Percentiles rank a stretch among this genome's conserved stretches.
These are phyloP conservation scores for Eilema griseolum DNA, from an alignment of 2,888 invertebrate genomes.

Conservation along the genomic window DNA sequence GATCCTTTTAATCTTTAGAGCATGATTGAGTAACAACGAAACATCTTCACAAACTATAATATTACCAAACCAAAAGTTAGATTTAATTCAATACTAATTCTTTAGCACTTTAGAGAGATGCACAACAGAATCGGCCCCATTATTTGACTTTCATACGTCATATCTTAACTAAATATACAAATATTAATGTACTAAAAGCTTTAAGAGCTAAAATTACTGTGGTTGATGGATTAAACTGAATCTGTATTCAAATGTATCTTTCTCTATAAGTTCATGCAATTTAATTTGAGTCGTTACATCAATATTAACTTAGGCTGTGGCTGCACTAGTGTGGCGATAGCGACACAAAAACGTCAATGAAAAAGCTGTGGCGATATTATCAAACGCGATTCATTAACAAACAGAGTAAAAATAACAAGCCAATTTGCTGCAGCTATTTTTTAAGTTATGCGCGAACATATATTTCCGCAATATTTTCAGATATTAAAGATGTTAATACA, in stretches of 20 bases:
- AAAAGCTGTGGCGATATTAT: too few species aligned
- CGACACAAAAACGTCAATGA: background rate
- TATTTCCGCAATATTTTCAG: too few species aligned
- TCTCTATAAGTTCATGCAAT: constrained; percentile 3
- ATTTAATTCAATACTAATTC: too few species aligned
- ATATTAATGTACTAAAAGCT: background rate
- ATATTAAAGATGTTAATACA: too few species aligned
- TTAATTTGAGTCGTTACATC: constrained; percentile 12
- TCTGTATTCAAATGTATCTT: constrained; percentile 16
- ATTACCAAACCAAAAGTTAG: too few species aligned
- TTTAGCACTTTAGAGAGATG: background rate
- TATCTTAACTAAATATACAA: background rate
- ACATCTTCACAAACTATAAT: too few species aligned
- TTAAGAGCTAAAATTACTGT: constrained; percentile 11
- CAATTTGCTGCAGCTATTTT: too few species aligned
- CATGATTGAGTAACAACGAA: too few species aligned
- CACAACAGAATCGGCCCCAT: background rate
- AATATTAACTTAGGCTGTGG: constrained; percentile 8
- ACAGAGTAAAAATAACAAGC: too few species aligned
- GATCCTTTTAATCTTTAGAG: too few species aligned
- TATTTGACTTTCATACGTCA: background rate
- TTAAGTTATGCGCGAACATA: too few species aligned
- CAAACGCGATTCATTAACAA: too few species aligned
- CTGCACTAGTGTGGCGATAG: background rate
- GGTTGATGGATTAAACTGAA: constrained; percentile 8